phyloP scores from a whole-genome alignment of 2,797 vertebrate species.

The Muscicapa comitata region DNA sequence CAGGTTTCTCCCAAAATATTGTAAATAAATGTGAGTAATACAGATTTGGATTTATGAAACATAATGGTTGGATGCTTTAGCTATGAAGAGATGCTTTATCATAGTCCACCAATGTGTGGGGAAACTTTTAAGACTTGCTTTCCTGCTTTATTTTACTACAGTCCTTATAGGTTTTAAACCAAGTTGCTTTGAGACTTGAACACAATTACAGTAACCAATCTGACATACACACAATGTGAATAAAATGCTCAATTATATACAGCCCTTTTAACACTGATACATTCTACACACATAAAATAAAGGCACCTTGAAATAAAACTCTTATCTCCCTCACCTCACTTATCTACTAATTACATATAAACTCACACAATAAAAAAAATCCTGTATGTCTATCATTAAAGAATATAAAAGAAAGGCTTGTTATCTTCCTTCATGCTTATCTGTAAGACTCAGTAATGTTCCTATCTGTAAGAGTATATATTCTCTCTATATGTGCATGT shows the following conservation, averaged over 20 bases:
- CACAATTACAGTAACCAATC: not conserved
- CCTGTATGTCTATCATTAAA: constrained; percentile 4
- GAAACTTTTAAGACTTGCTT: constrained; percentile 10
- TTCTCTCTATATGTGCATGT: not conserved
- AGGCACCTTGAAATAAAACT: constrained; percentile 35
- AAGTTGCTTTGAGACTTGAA: not conserved
- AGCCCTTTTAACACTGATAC: not conserved
- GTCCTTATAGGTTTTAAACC: not conserved
- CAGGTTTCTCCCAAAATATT: constrained; percentile 48
- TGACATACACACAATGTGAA: constrained; percentile 14
- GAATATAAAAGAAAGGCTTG: constrained; percentile 12
- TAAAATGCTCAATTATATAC: constrained; percentile 5
- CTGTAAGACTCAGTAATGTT: not conserved
- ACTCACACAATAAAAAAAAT: not conserved
- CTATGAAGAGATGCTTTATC: constrained; percentile 31
- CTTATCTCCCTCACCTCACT: constrained; percentile 3
- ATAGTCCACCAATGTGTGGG: not conserved
- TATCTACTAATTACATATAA: constrained; percentile 46
- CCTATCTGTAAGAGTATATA: not conserved
- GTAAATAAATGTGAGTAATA: constrained; percentile 48
- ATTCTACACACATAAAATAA: constrained; percentile 12
- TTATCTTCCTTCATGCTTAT: not conserved
- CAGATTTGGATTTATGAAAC: constrained; percentile 37
- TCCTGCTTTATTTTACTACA: not conserved
- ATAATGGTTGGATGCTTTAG: constrained; percentile 18